Conservation (phyloP, 2,888 invertebrate genomes). For the Dioctria linearis region DNA sequence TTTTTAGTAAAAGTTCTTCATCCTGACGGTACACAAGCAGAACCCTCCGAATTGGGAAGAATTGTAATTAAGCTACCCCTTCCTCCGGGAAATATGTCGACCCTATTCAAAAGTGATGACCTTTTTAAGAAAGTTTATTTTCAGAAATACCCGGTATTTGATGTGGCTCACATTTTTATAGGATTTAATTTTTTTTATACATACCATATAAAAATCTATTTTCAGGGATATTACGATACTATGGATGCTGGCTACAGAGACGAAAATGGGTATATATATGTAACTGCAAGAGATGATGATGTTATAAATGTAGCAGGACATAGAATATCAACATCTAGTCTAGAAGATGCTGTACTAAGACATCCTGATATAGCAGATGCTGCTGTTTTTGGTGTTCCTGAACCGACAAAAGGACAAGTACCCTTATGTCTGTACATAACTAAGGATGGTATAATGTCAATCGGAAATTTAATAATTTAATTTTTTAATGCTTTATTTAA, state of each 20-base stretch:
- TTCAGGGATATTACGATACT: conserved; percentile 80
- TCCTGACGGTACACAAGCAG: conserved; percentile 80
- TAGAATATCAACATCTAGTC: conserved; percentile 87
- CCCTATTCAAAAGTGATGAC: conserved; percentile 86
- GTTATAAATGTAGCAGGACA: conserved; percentile 96
- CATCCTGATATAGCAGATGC: conserved; percentile 90
- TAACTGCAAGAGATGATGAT: conserved; percentile 93
- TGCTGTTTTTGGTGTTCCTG: conserved; percentile 92
- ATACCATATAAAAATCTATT: conserved; percentile 6
- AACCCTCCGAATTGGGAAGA: conserved; percentile 83
- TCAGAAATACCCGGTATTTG: conserved; percentile 81
- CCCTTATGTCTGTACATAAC: conserved; percentile 90
- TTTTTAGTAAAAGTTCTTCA: conserved; percentile 78
- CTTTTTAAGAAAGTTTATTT: conserved; percentile 88
- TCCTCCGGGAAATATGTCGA: conserved; percentile 90
- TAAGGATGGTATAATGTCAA: conserved; percentile 71
- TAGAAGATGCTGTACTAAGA: conserved; percentile 92
- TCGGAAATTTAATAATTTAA: background rate
- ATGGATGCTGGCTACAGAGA: conserved; percentile 95
- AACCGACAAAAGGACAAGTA: conserved; percentile 90
- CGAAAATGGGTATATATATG: conserved; percentile 87
- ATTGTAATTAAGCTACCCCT: conserved; percentile 88
- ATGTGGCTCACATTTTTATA: no score
- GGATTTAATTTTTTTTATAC: conserved; percentile 64
- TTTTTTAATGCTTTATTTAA: background rate